These are phyloP conservation scores for Brachymystax lenok DNA, from an alignment of 2,797 vertebrate species.

Conservation along the genomic window DNA sequence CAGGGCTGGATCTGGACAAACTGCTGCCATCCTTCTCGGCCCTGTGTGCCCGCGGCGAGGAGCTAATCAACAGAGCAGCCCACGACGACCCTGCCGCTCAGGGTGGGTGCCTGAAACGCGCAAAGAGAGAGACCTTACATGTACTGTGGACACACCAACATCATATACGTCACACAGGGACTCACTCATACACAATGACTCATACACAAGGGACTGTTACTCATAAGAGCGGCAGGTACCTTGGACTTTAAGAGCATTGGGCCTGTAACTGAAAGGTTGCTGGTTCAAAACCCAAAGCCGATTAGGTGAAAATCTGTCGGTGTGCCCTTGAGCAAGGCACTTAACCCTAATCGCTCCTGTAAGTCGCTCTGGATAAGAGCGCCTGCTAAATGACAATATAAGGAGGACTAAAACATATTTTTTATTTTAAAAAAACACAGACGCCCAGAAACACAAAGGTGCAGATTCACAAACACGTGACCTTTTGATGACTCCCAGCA, in stretches of 20 bases:
- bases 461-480: background rate
- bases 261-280: no score
- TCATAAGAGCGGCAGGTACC: no score
- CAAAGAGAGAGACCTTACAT: background rate
- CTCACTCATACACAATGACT: background rate
- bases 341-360: no score
- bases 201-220: no score
- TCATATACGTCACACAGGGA: background rate
- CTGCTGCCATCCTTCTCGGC: conserved; percentile 95
- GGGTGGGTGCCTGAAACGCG: conserved; percentile 69
- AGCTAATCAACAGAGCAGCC: conserved; percentile 89
- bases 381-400: no score
- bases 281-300: no score
- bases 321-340: no score
- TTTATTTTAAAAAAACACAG: background rate
- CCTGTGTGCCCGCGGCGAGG: conserved; percentile 89
- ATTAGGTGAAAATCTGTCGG: no score
- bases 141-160: background rate
- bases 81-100: conserved; percentile 92
- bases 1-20: conserved; percentile 93
- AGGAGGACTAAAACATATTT: no score
- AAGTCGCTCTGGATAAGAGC: no score
- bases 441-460: background rate
- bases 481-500: conserved; percentile 23
- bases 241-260: no score